A percentile compares a stretch with the other conserved stretches of the same genome.
Conservation (phyloP, 1,140 invertebrate genomes). For the Antheraea mylitta region DNA sequence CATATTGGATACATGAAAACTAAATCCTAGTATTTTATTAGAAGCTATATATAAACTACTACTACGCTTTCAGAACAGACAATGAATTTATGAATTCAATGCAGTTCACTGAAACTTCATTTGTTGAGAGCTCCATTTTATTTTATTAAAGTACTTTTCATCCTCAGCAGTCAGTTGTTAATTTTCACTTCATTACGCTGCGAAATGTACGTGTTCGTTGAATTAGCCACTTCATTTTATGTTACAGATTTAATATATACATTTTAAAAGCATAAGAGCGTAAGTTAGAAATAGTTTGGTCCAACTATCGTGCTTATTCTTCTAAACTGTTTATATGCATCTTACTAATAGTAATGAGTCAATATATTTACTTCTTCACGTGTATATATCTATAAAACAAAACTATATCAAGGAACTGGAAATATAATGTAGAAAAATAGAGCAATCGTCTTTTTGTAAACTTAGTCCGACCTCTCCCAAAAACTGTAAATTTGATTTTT, state of each 20-base stretch:
- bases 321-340: no score
- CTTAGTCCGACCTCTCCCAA: no score
- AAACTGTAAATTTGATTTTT: no score
- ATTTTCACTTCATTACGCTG: constrained; percentile 6
- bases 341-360: no score
- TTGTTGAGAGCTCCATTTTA: constrained; percentile 17
- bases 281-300: not conserved
- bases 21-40: not conserved
- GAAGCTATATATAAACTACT: constrained; percentile 3
- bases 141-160: constrained; percentile 8
- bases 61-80: not conserved
- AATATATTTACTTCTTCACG: no score
- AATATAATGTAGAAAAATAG: no score
- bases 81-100: constrained; percentile 25
- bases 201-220: constrained; percentile 2
- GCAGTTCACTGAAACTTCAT: constrained; percentile 27
- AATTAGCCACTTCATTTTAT: not conserved
- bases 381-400: no score
- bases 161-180: constrained; percentile 10
- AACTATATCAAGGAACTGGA: no score
- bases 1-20: no score
- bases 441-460: no score
- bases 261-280: not conserved
- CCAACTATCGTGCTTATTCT: not conserved
- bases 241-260: not conserved